Evolutionary conservation across 2,113 vertebrate genomes (phyloP).

Genomic region (Dromiciops gliroides): DNA sequence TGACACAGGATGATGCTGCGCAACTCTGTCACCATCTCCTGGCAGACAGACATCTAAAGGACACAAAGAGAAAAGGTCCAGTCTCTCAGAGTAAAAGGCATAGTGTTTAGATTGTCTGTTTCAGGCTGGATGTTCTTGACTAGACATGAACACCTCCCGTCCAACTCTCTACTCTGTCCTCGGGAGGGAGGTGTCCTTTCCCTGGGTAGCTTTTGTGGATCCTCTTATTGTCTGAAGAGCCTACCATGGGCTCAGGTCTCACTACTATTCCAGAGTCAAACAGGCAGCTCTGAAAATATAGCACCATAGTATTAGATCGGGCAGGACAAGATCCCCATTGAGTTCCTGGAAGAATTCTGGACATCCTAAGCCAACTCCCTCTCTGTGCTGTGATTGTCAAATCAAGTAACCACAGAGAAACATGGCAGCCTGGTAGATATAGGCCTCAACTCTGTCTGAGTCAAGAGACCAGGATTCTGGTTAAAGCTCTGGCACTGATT

Average conservation of each 20-base stretch:
- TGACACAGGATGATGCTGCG: constrained; percentile 95
- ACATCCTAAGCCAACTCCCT: neutral
- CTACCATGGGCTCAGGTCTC: neutral
- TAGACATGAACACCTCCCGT: neutral
- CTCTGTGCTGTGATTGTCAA: neutral
- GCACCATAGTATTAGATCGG: neutral
- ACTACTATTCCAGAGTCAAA: neutral
- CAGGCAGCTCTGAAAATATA: neutral
- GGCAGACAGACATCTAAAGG: constrained; percentile 93
- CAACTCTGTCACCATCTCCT: constrained; percentile 96
- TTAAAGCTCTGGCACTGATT: too few species aligned
- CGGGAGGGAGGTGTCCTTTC: neutral
- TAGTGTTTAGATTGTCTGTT: neutral
- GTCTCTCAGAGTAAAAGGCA: neutral
- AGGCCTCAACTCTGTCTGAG: neutral
- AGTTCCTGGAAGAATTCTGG: neutral
- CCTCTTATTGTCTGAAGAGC: neutral
- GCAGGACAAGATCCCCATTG: neutral
- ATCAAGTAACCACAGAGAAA: neutral
- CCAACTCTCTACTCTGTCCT: neutral
- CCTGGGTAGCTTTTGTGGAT: neutral
- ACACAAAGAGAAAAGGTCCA: constrained; percentile 65
- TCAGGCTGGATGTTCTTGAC: neutral
- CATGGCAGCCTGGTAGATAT: too few species aligned
- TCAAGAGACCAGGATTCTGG: too few species aligned